Conservation (phyloP, 2,797 vertebrate genomes). For the Clamator glandarius region DNA sequence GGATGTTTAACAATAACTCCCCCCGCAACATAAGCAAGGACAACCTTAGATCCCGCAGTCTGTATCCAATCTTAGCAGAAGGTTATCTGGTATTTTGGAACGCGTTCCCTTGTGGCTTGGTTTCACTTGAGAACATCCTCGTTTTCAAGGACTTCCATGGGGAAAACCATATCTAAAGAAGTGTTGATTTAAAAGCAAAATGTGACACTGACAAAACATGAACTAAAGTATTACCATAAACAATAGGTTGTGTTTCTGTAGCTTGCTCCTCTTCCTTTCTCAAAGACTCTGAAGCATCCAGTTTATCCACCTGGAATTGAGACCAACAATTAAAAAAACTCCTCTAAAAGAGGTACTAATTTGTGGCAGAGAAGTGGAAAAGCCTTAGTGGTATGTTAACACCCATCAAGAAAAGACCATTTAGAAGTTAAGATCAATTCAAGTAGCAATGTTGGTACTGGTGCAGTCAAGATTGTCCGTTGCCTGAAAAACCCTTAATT, state of each 20-base stretch:
- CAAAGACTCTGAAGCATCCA: conserved; percentile 98
- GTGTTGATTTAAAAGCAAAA: neutral
- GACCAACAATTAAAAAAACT: conserved; percentile 53
- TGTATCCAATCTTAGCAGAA: neutral
- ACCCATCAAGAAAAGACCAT: conserved; percentile 76
- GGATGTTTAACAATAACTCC: rapidly evolving
- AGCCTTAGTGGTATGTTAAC: conserved; percentile 81
- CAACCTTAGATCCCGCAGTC: neutral
- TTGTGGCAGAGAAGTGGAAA: conserved; percentile 85
- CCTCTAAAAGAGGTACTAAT: conserved; percentile 13
- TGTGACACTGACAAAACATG: neutral
- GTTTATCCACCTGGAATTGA: conserved; percentile 92
- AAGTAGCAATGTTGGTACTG: conserved; percentile 75
- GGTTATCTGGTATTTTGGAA: neutral
- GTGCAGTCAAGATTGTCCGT: conserved; percentile 72
- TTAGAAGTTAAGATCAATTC: conserved; percentile 73
- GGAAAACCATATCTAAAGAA: neutral
- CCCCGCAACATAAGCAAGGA: neutral
- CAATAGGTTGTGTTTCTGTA: conserved; percentile 98
- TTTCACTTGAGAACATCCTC: neutral
- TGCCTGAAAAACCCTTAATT: conserved; percentile 63
- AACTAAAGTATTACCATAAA: conserved; percentile 89
- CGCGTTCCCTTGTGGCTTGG: neutral
- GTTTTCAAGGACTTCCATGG: neutral
- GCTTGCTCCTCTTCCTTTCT: conserved; percentile 99